These are phyloP conservation scores for Pyralis farinalis DNA, from an alignment of 2,888 invertebrate genomes.

Conservation along the genomic window DNA sequence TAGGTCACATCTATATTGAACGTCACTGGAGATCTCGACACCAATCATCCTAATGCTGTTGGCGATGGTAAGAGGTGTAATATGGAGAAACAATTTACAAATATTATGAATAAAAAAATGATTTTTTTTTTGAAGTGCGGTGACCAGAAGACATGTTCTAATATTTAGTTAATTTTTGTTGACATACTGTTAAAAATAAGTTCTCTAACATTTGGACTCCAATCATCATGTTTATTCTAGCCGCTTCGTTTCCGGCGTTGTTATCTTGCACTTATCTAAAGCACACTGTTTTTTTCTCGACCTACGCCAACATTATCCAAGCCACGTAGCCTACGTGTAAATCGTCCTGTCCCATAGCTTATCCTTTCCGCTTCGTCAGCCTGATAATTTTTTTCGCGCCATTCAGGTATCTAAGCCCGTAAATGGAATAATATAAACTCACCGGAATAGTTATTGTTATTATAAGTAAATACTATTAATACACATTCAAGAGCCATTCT, in stretches of 20 bases:
- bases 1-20: too few species aligned
- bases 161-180: too few species aligned
- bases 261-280: slow-evolving; percentile 55
- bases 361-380: slow-evolving; percentile 50
- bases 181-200: slow-evolving; percentile 2
- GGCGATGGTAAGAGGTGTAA: too few species aligned
- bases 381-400: slow-evolving; percentile 36
- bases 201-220: background rate
- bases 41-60: too few species aligned
- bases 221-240: slow-evolving; percentile 8
- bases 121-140: too few species aligned
- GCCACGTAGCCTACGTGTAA: slow-evolving; percentile 61
- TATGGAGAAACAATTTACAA: too few species aligned
- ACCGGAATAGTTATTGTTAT: slow-evolving; percentile 59
- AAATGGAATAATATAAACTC: slow-evolving; percentile 41
- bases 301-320: slow-evolving; percentile 66
- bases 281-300: slow-evolving; percentile 51
- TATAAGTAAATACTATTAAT: slow-evolving; percentile 73
- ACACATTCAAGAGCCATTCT: slow-evolving; percentile 38
- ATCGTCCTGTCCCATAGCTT: slow-evolving; percentile 48
- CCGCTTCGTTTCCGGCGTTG: slow-evolving; percentile 38
- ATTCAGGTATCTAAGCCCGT: background rate
- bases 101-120: too few species aligned
- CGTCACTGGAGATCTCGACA: too few species aligned
- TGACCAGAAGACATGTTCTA: too few species aligned